Evolutionary conservation across 2,113 vertebrate species (phyloP).

Genomic region (Tragelaphus imberbis): DNA sequence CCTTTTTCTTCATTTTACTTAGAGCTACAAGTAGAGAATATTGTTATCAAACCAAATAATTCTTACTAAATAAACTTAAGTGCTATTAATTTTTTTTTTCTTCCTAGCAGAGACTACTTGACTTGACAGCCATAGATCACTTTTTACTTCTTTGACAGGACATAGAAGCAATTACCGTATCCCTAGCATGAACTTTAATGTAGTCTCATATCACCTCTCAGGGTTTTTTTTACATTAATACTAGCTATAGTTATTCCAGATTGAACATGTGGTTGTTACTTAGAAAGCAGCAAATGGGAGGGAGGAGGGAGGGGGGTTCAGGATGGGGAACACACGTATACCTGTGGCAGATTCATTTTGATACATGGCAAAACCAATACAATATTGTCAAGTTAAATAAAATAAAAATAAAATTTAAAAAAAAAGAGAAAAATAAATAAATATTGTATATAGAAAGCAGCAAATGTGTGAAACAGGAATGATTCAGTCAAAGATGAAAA

Average conservation of each 20-base stretch:
- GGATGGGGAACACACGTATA: too few relatives aligned
- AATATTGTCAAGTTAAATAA: too few relatives aligned
- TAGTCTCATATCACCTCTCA: neutral
- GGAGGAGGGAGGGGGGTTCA: too few relatives aligned
- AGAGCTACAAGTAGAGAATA: neutral
- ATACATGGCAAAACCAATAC: too few relatives aligned
- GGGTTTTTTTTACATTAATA: neutral
- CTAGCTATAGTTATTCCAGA: neutral
- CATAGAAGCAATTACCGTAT: neutral
- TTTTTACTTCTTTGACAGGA: neutral
- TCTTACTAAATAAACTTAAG: neutral
- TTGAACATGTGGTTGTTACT: neutral
- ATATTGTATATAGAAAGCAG: neutral
- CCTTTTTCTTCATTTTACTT: neutral
- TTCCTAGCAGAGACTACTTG: neutral
- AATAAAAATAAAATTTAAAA: too few relatives aligned
- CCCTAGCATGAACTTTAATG: neutral
- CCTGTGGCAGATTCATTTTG: too few relatives aligned
- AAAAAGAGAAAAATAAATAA: too few relatives aligned
- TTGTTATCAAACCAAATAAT: neutral
- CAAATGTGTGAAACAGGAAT: neutral
- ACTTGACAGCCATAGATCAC: neutral
- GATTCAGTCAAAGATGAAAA: constrained; percentile 4
- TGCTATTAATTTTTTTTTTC: neutral
- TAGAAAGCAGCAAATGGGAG: neutral